Conservation (phyloP, 2,113 vertebrate species). For the Daphoenositta chrysoptera region DNA sequence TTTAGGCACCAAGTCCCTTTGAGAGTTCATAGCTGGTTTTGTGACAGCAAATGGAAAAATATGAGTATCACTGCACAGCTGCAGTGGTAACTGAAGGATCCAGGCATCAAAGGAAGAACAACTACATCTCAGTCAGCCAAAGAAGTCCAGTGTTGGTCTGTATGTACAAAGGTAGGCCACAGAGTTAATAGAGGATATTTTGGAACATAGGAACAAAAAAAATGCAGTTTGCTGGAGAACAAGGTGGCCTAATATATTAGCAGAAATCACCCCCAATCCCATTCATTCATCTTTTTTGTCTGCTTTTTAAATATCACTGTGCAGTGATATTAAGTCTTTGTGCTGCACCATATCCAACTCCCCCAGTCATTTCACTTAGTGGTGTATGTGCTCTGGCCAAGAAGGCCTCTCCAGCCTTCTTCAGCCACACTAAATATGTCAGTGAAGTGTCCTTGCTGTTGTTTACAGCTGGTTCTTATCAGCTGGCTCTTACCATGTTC, state of each 20-base stretch:
- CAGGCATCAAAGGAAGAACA: background rate
- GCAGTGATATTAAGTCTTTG: background rate
- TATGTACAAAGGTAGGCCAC: background rate
- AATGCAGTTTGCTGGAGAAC: background rate
- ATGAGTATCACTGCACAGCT: background rate
- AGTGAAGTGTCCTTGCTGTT: background rate
- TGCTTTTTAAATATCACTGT: background rate
- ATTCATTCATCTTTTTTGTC: background rate
- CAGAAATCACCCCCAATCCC: background rate
- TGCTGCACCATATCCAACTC: background rate
- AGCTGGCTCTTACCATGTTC: background rate
- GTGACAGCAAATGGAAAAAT: background rate
- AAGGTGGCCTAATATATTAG: background rate
- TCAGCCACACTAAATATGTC: background rate
- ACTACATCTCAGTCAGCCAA: background rate
- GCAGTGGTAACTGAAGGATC: background rate
- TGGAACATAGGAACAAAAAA: background rate
- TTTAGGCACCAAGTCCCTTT: background rate
- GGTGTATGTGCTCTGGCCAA: background rate
- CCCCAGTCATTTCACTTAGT: background rate
- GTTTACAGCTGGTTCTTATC: background rate
- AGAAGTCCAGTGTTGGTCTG: background rate
- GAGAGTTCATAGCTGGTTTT: background rate
- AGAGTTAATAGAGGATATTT: background rate
- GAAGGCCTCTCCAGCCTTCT: background rate